A percentile compares a stretch with the other conserved stretches of the same genome.
Evolutionary conservation across 2,797 vertebrate genomes (phyloP).

Genomic region (Manis crassicaudata): DNA sequence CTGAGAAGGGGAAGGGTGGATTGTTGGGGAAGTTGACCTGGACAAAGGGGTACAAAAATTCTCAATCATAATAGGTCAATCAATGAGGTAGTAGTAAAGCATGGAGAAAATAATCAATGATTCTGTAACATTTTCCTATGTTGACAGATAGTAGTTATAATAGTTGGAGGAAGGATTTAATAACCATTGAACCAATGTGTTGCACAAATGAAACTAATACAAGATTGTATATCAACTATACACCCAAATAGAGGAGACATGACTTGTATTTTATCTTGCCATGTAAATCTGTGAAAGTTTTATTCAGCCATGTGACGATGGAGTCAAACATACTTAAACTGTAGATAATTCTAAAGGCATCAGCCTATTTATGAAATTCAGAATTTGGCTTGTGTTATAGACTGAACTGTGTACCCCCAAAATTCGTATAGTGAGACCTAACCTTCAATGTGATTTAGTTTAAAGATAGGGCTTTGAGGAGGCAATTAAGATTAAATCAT

Average conservation of each 20-base stretch:
- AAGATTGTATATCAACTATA: too few relatives aligned
- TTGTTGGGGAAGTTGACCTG: too few relatives aligned
- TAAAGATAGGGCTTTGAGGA: neutral
- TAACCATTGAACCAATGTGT: too few relatives aligned
- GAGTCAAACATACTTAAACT: neutral
- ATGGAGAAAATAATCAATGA: too few relatives aligned
- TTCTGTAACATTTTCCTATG: too few relatives aligned
- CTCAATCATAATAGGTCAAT: too few relatives aligned
- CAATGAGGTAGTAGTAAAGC: too few relatives aligned
- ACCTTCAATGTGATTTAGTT: neutral
- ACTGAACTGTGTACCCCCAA: neutral
- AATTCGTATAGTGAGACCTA: neutral
- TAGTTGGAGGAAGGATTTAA: too few relatives aligned
- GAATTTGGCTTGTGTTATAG: neutral
- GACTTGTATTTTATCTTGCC: neutral
- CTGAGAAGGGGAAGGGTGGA: too few relatives aligned
- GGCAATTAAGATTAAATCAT: neutral
- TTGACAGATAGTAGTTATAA: too few relatives aligned
- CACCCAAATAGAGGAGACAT: neutral
- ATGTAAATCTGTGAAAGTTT: neutral
- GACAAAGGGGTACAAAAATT: too few relatives aligned
- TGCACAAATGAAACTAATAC: too few relatives aligned
- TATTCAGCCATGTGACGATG: neutral
- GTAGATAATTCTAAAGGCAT: neutral
- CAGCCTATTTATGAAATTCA: neutral